Evolutionary conservation across 2,888 invertebrate species (phyloP), one percentile per base, ranked within the genome.

Genomic region (Periphyllus acericola): DNA sequence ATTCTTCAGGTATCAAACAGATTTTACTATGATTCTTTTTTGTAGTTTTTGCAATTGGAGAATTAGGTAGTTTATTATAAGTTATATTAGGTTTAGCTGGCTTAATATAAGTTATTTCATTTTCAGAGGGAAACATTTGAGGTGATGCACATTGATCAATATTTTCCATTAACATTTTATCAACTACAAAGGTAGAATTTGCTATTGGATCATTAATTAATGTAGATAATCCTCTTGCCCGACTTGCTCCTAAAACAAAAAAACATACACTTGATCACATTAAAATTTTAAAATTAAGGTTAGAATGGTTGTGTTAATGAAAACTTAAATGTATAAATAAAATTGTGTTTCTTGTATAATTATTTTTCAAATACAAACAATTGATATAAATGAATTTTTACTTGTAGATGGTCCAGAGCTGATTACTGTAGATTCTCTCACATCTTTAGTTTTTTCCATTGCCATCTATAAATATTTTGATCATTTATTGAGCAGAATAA

Each of bases 121-220:
- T 75, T 9, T 81, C 81, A n/a, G 40, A 32, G 40, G 87, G 60
- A 74, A 80, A 87, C 60, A 87, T 80, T 14, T 74, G 72, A 29
- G 80, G 86, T n/a, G 86, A 87, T 9, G 75, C n/a, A 32, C 36
- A 74, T 40, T 81, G 46, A 1, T 81, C 81, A 14, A 55, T 2
- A 75, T 87, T 81, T 25, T 0, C 66, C 25, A 32, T 25, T 6
- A 4, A 9, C 5, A 75, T 87, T 46, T 87, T 87, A 66, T 46
- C 40, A 17, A 66, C 81, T 8, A 81, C 87, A 34, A 87, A 87
- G 3, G 87, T 87, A 19, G 87, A 87, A 75, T 87, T 87, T 9
- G 74, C 87, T 87, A 32, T 81, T 32, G 87, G 87, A 11, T 6
- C 32, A 81, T 74, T 60, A 9, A 81, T 19, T 21, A 81, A 81